Evolutionary conservation across 1,140 invertebrate genomes (phyloP).

Genomic region (Ptiloglossa arizonensis): DNA sequence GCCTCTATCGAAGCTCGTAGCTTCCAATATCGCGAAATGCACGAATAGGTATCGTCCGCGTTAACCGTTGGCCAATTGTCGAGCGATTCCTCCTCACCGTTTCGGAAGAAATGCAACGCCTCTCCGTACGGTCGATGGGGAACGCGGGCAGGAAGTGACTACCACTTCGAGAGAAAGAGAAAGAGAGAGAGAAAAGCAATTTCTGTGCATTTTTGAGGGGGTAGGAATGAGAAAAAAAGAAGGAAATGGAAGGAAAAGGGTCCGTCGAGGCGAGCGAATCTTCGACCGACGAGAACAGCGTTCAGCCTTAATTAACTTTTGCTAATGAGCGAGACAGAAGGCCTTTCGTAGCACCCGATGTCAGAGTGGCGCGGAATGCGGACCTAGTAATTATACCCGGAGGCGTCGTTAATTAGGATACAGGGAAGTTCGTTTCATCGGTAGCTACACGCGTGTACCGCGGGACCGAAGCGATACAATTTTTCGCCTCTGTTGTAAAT

Average conservation of each 20-base stretch:
- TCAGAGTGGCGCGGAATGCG: not conserved
- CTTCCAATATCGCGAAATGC: constrained; percentile 37
- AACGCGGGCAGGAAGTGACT: not conserved
- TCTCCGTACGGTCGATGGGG: too few species aligned
- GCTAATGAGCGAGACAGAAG: constrained; percentile 33
- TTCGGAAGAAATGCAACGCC: too few species aligned
- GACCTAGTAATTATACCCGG: not conserved
- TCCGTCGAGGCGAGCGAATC: not conserved
- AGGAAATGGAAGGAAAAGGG: not conserved
- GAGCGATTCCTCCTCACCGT: not conserved
- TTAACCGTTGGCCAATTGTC: constrained; percentile 44
- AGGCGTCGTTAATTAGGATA: constrained; percentile 27
- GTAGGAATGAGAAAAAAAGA: not conserved
- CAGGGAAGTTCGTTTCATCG: not conserved
- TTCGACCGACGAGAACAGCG: constrained; percentile 1
- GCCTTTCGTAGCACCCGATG: not conserved
- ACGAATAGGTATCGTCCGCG: constrained; percentile 12
- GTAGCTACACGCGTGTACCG: not conserved
- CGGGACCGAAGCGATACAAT: constrained; percentile 7
- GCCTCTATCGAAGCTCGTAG: constrained; percentile 4
- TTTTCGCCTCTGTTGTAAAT: not conserved
- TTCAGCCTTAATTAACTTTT: constrained; percentile 48
- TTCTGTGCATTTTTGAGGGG: not conserved
- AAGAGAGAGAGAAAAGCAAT: not conserved
- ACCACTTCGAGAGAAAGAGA: too few species aligned